These are phyloP conservation scores for Scarus forsteni DNA, from an alignment of 2,797 vertebrate genomes.

Conservation along the genomic window DNA sequence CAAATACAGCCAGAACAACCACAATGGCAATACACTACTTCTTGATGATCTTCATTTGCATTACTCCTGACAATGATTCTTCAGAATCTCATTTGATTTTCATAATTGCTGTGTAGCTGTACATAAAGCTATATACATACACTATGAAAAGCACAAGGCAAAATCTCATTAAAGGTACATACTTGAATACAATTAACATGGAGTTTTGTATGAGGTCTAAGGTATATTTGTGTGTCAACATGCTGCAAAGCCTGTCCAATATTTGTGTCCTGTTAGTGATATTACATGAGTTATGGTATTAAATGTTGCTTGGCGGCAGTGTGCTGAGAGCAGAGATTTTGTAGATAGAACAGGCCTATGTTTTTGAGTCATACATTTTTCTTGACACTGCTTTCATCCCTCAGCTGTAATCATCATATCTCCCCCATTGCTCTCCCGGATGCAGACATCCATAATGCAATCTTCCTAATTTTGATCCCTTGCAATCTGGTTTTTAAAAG, in stretches of 20 bases:
- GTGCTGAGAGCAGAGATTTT: slow-evolving; percentile 82
- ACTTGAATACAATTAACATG: slow-evolving; percentile 67
- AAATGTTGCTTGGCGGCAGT: slow-evolving; percentile 63
- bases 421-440: slow-evolving; percentile 88
- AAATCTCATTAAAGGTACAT: slow-evolving; percentile 55
- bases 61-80: slow-evolving; percentile 67
- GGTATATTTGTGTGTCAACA: slow-evolving; percentile 57
- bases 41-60: slow-evolving; percentile 73
- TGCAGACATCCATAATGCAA: slow-evolving; percentile 91
- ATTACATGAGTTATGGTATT: slow-evolving; percentile 72
- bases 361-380: slow-evolving; percentile 87
- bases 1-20: slow-evolving; percentile 61
- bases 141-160: slow-evolving; percentile 44
- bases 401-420: slow-evolving; percentile 88
- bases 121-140: slow-evolving; percentile 44
- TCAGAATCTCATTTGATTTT: slow-evolving; percentile 69
- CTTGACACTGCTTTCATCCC: slow-evolving; percentile 88
- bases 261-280: slow-evolving; percentile 57
- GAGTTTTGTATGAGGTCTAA: slow-evolving; percentile 53
- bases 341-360: slow-evolving; percentile 81
- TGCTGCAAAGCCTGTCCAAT: slow-evolving; percentile 47
- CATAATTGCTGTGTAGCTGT: slow-evolving; percentile 62
- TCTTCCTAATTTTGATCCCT: slow-evolving; percentile 90
- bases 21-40: slow-evolving; percentile 62
- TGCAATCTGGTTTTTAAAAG: slow-evolving; percentile 91